Conservation (phyloP, 53 echinoderm and acorn worm species). For the Stichopus horrens region DNA sequence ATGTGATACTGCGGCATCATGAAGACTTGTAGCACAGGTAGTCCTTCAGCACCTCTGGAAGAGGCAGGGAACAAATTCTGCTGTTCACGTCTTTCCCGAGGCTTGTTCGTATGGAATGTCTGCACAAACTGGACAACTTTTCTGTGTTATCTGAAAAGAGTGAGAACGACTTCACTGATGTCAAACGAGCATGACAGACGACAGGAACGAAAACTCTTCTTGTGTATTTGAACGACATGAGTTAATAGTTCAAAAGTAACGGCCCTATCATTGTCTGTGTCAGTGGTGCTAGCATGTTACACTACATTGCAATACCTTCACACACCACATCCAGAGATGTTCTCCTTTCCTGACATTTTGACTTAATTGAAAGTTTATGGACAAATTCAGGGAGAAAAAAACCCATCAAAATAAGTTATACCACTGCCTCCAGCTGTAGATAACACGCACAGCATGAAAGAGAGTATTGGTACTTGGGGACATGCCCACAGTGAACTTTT, state of each 20-base stretch:
- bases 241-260: too few species aligned
- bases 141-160: conserved; percentile 47
- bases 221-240: too few species aligned
- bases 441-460: too few species aligned
- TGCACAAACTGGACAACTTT: conserved; percentile 49
- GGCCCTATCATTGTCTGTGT: too few species aligned
- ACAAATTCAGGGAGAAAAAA: neutral
- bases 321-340: neutral
- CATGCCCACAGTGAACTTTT: too few species aligned
- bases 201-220: too few species aligned
- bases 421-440: too few species aligned
- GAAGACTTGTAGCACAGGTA: conserved; percentile 29
- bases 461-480: too few species aligned
- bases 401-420: neutral
- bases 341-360: neutral
- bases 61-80: conserved; percentile 27
- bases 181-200: too few species aligned
- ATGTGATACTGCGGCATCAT: neutral
- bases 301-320: too few species aligned
- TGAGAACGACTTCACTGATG: too few species aligned
- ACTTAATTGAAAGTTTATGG: neutral
- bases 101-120: conserved; percentile 48
- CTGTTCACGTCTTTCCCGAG: conserved; percentile 26
- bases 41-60: conserved; percentile 33
- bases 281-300: too few species aligned